Conservation (phyloP, 2,113 vertebrate genomes). For the Grammomys surdaster region DNA sequence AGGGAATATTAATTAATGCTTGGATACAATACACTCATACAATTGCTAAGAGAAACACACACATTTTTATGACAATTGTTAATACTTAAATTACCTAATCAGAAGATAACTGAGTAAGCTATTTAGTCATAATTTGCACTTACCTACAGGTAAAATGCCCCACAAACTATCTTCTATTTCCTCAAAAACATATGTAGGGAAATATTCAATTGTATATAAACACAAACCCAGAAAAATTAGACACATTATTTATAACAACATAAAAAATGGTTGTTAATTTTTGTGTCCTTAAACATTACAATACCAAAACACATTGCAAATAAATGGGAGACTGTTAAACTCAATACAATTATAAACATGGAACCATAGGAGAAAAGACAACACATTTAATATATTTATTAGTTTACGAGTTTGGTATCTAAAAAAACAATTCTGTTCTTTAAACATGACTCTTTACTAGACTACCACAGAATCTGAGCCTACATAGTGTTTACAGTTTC, state of each 20-base stretch:
- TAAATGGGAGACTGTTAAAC: not conserved
- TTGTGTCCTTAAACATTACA: not conserved
- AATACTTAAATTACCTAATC: not conserved
- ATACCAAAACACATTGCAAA: not conserved
- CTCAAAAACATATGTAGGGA: not conserved
- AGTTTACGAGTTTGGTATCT: not conserved
- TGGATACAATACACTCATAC: not conserved
- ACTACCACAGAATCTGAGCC: not conserved
- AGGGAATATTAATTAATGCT: not conserved
- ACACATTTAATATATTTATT: not conserved
- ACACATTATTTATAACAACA: not conserved
- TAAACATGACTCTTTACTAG: not conserved
- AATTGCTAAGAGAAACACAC: not conserved
- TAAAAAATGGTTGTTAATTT: not conserved
- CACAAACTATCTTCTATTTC: not conserved
- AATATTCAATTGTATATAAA: not conserved
- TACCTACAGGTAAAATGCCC: not conserved
- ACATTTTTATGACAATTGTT: not conserved
- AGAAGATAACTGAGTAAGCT: not conserved
- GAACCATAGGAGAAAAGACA: not conserved
- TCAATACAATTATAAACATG: not conserved
- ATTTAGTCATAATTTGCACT: not conserved
- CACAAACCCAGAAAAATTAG: not conserved
- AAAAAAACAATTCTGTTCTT: not conserved
- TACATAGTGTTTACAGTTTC: not conserved